phyloP scores from a whole-genome alignment of 2,888 invertebrate genomes.

The Temnothorax ravouxi region DNA sequence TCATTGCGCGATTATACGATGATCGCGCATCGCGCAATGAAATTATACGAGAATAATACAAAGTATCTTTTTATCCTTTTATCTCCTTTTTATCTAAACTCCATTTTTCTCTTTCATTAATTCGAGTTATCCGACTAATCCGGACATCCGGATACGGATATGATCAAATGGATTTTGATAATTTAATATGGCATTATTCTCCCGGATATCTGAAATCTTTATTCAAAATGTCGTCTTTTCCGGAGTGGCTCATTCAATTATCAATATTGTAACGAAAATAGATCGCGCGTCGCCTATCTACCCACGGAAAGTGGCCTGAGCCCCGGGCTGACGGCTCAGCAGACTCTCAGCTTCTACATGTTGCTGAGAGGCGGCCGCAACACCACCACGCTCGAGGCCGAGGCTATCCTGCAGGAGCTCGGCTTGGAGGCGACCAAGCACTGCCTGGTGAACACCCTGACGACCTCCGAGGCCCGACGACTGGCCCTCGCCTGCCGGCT shows the following conservation, averaged over 20 bases:
- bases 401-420: conserved; percentile 95
- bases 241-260: neutral
- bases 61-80: neutral
- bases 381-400: conserved; percentile 90
- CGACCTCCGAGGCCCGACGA: conserved; percentile 95
- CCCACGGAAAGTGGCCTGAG: conserved; percentile 92
- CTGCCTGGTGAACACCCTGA: conserved; percentile 94
- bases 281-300: conserved; percentile 92
- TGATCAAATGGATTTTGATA: neutral
- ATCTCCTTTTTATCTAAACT: neutral
- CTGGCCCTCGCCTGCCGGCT: conserved; percentile 96
- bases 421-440: conserved; percentile 96
- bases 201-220: neutral
- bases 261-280: conserved; percentile 63
- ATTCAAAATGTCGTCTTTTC: neutral
- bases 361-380: conserved; percentile 90
- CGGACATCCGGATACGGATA: no score
- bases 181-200: neutral
- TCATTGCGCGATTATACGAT: neutral
- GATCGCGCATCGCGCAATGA: no score
- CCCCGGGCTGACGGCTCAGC: conserved; percentile 95
- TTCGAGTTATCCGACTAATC: neutral
- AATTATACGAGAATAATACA: neutral
- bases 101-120: neutral
- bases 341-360: conserved; percentile 95